Percentiles rank a stretch among this genome's conserved stretches.
These are phyloP conservation scores for Drosophila virilis DNA, from an alignment of 1,140 invertebrate genomes.

Conservation along the genomic window DNA sequence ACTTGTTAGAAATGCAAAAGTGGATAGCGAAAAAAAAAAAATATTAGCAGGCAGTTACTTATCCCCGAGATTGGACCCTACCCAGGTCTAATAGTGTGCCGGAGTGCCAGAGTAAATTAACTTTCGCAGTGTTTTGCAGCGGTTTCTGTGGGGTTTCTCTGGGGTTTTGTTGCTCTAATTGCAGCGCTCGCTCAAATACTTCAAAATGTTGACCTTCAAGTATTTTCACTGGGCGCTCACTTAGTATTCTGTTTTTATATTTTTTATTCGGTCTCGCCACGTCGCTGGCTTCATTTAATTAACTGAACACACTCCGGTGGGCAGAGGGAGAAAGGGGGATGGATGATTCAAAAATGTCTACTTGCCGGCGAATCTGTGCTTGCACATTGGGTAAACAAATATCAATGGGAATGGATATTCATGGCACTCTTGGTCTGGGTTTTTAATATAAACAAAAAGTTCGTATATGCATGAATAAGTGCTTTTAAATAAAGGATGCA, in stretches of 20 bases:
- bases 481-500: slow-evolving; percentile 68
- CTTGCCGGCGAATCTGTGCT: neutral
- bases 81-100: slow-evolving; percentile 28
- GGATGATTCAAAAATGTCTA: slow-evolving; percentile 15
- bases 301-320: slow-evolving; percentile 23
- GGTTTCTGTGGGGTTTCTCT: slow-evolving; percentile 49
- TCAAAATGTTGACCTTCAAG: slow-evolving; percentile 73
- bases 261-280: slow-evolving; percentile 4
- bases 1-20: slow-evolving; percentile 40
- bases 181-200: slow-evolving; percentile 54
- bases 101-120: slow-evolving; percentile 71
- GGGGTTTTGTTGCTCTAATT: slow-evolving; percentile 54
- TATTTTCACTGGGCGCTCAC: slow-evolving; percentile 44
- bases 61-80: slow-evolving; percentile 31
- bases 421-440: slow-evolving; percentile 20
- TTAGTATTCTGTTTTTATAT: slow-evolving; percentile 14
- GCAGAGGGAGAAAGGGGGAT: neutral
- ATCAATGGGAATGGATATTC: slow-evolving; percentile 25
- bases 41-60: slow-evolving; percentile 49
- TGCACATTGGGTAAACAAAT: slow-evolving; percentile 30
- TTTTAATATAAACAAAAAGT: slow-evolving; percentile 66
- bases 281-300: slow-evolving; percentile 65
- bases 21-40: neutral
- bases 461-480: slow-evolving; percentile 67
- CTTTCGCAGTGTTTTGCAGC: slow-evolving; percentile 61